Percentiles rank a stretch among this genome's conserved stretches.
Evolutionary conservation across 2,888 invertebrate species (phyloP).

Genomic region (Chalcosyrphus nemorum): DNA sequence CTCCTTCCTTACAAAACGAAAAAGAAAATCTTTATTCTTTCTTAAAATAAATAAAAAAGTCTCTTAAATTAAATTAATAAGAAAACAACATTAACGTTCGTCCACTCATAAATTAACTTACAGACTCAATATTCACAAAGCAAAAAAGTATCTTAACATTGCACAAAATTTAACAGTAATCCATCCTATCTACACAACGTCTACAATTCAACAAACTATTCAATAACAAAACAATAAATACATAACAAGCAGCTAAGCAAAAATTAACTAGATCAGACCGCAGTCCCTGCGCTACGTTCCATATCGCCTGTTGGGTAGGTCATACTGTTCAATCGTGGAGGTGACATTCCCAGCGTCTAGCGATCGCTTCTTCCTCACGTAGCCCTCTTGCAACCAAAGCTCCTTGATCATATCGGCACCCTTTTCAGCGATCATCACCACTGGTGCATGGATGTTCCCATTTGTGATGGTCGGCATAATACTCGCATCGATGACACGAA

Average conservation of each 20-base stretch:
- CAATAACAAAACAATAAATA: constrained; percentile 46
- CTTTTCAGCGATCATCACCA: constrained; percentile 94
- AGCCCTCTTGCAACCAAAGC: constrained; percentile 84
- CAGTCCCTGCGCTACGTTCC: constrained; percentile 19
- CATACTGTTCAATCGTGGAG: constrained; percentile 27
- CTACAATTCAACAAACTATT: constrained; percentile 14
- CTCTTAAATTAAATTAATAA: constrained; percentile 5
- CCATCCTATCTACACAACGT: constrained; percentile 22
- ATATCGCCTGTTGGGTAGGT: constrained; percentile 42
- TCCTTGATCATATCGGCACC: constrained; percentile 91
- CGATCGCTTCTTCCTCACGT: constrained; percentile 54
- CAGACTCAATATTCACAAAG: constrained; percentile 39
- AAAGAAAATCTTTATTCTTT: constrained; percentile 16
- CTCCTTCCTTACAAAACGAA: not conserved
- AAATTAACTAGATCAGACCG: constrained; percentile 22
- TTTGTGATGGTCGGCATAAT: constrained; percentile 94
- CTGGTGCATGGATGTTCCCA: constrained; percentile 94
- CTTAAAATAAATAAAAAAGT: constrained; percentile 1
- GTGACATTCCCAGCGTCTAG: constrained; percentile 21
- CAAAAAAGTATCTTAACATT: not conserved
- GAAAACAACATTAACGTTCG: constrained; percentile 20
- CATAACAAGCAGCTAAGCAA: constrained; percentile 16
- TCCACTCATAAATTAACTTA: constrained; percentile 33
- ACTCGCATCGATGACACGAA: constrained; percentile 93
- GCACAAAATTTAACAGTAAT: not conserved